Evolutionary conservation across 1,140 invertebrate genomes (phyloP), one percentile per base, ranked within the genome.

Genomic region (Drosophila trapezifrons): DNA sequence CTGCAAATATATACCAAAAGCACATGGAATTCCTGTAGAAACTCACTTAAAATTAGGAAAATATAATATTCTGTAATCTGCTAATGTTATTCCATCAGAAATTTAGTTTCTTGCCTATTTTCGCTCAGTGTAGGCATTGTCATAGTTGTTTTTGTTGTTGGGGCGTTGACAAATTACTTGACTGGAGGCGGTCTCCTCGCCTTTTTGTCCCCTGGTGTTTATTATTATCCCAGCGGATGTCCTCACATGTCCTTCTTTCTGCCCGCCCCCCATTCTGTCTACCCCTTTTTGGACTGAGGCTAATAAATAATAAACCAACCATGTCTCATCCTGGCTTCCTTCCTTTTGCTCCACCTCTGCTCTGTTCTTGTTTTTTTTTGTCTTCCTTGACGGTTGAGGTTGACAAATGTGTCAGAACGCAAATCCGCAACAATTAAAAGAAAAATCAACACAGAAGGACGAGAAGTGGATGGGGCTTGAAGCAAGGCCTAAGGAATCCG

Each of bases 361-460:
- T 17, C 22, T n/a, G n/a, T 9, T 15, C 13, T 29, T 13, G 4
- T 42, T 42, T 27, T 72, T 78, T 73, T 65, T 71, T 35, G n/a
- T 56, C 51, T 54, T 54, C 51, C 32, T 54, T 54, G 51, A 54
- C 51, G 32, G 79, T 91, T 91, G 90, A 91, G 90, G 90, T 91
- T 91, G 90, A 91, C 90, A 91, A 91, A 91, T 91, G 90, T 91
- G 90, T 91, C 90, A 91, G 90, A 91, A 91, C 86, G 90, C 90
- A 91, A 91, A 91, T 91, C 90, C 90, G 90, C 90, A 91, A 91
- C 90, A 91, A 91, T 91, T 91, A 91, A 91, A 91, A 91, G 80
- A 91, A 91, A 91, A 90, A 91, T 91, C 90, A 91, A 91, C 90
- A 91, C 73, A 83, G 78, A 83, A 77, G 76, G 69, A 57, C 74